phyloP scores from a whole-genome alignment of 1,140 invertebrate genomes.

The Hyles euphorbiae region DNA sequence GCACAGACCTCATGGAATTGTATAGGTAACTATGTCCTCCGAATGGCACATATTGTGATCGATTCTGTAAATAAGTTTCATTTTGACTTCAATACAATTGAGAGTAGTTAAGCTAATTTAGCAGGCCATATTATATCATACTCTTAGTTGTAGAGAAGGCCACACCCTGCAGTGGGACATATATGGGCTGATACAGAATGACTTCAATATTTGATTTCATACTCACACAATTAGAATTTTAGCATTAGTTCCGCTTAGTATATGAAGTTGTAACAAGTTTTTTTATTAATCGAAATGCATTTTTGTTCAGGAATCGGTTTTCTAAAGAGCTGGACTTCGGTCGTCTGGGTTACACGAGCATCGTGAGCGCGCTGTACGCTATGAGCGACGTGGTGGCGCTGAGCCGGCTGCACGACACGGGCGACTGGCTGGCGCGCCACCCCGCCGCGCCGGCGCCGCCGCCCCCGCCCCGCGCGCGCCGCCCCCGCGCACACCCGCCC shows the following conservation, averaged over 20 bases:
- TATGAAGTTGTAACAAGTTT: not conserved
- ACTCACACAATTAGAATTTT: not conserved
- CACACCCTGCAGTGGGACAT: too few species aligned
- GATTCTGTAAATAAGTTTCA: too few species aligned
- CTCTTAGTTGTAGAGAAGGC: too few species aligned
- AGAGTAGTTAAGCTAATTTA: too few species aligned
- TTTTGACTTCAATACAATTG: too few species aligned
- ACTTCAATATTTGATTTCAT: too few species aligned
- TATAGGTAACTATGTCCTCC: constrained; percentile 32
- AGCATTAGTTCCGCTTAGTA: not conserved
- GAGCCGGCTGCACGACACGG: constrained; percentile 16
- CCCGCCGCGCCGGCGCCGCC: constrained; percentile 7
- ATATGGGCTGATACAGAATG: too few species aligned
- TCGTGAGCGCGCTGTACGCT: constrained; percentile 35
- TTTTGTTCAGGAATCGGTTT: constrained; percentile 34
- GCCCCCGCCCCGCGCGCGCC: constrained; percentile 8
- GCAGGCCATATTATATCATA: too few species aligned
- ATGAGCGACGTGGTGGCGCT: constrained; percentile 22
- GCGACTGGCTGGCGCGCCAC: constrained; percentile 37
- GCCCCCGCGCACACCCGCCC: not conserved
- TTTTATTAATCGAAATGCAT: not conserved
- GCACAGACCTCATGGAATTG: constrained; percentile 38
- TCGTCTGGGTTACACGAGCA: constrained; percentile 48
- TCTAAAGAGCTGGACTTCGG: constrained; percentile 44
- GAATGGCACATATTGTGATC: too few species aligned